A percentile compares a stretch with the other conserved stretches of the same genome.
phyloP scores from a whole-genome alignment of 2,797 vertebrate genomes.

The Syngnathus rostellatus region DNA sequence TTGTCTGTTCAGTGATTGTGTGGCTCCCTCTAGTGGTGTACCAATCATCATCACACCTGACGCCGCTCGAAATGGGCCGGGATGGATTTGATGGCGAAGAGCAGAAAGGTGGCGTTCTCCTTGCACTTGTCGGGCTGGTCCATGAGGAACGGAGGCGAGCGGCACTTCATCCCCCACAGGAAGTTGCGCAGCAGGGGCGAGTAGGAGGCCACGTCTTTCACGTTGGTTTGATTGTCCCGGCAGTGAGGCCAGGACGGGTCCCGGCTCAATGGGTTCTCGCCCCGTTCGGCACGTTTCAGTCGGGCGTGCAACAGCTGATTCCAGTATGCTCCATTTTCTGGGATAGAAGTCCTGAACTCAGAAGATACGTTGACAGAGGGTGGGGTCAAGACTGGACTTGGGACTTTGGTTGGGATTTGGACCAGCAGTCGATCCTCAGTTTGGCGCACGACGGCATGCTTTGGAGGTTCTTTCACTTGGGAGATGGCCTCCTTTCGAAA shows the following conservation, averaged over 20 bases:
- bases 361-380: conserved; percentile 30
- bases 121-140: conserved; percentile 64
- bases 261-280: neutral
- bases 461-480: neutral
- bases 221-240: conserved; percentile 39
- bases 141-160: conserved; percentile 54
- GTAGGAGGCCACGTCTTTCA: conserved; percentile 66
- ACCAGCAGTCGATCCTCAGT: neutral
- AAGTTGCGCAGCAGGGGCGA: conserved; percentile 64
- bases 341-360: conserved; percentile 38
- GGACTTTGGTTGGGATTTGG: neutral
- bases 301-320: conserved; percentile 65
- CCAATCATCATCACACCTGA: conserved; percentile 38
- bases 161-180: conserved; percentile 67
- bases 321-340: conserved; percentile 70
- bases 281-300: conserved; percentile 37
- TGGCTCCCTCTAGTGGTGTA: no score
- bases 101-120: conserved; percentile 57
- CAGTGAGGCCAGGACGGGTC: conserved; percentile 25
- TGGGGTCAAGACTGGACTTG: neutral
- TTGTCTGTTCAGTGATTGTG: neutral
- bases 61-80: conserved; percentile 69
- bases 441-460: accelerated
- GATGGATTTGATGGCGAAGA: conserved; percentile 78
- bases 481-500: conserved; percentile 10